Base-by-base conservation (phyloP, 2,888 invertebrate genomes). In the Unio delphinus region DNA sequence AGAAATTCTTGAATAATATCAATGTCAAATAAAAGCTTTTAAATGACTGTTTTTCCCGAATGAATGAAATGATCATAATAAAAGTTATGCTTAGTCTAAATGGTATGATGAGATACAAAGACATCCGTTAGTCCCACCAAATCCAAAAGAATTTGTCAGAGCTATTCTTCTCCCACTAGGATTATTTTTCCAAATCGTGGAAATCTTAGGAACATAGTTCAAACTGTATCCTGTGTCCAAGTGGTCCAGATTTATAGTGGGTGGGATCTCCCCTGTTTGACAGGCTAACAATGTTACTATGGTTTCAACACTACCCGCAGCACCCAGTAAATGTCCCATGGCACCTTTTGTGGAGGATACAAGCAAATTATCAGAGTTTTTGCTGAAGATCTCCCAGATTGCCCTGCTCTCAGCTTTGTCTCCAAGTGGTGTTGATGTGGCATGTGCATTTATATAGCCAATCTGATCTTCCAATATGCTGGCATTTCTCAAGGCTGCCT, bases 91-190 rank as follows among this genome's bases (percentile, higher is more conserved):
- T 15, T 15, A 45, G 34, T 34, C 64, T 30, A 34, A 26, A 17
- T 5, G 18, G 17, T n/a, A 23, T 34, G 63, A 45, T 45, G 45
- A 45, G 45, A 90, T 72, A 79, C 89, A 89, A 17, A 90, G 67
- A 71, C 94, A 94, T 34, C 97, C 97, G 92, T 99, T 99, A 4
- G 98, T 99, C 61, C 99, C 99, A 68, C 99, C 99, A 92, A 99
- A 99, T 7, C 99, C 99, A 92, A 99, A 99, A 0, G 99, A 97
- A 91, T 99, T 99, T 90, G 96, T 97, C 65, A 99, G 90, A 23
- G 96, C 97, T 82, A 97, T 91, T 85, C 90, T 76, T 67, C 81
- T 74, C 7, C 65, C 63, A 78, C 87, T 23, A 67, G 83, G 87
- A 60, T 79, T 64, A 28, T 90, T 86, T 95, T 90, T 85, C 95